These are phyloP conservation scores for Isaurus tuberculatus DNA, from an alignment of 92 coral and sea anemone species.

Conservation along the genomic window DNA sequence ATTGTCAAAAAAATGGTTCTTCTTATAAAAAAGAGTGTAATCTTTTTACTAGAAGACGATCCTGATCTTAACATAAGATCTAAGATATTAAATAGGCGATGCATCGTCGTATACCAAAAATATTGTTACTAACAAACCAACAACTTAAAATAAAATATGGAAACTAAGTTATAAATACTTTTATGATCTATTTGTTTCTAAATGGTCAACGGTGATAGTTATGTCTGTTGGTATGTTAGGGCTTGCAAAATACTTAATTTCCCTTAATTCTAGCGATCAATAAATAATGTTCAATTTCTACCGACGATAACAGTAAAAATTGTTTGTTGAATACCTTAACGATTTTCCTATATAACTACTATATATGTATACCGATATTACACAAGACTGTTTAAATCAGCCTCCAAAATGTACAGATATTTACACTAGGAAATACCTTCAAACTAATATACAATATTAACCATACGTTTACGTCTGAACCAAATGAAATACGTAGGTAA, in stretches of 20 bases:
- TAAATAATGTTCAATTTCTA: conserved; percentile 5
- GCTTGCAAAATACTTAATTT: background rate
- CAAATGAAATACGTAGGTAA: background rate
- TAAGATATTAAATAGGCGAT: no score
- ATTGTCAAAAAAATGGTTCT: no score
- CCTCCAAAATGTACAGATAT: conserved; percentile 39
- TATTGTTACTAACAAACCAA: background rate
- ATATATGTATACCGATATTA: background rate
- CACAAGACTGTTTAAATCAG: background rate
- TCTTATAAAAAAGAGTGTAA: no score
- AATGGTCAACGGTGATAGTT: background rate
- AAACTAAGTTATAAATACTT: background rate
- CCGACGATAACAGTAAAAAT: background rate
- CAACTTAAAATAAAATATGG: background rate
- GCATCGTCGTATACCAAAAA: background rate
- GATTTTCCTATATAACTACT: no score
- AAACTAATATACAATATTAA: conserved; percentile 20
- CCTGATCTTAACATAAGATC: no score
- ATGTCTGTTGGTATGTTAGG: background rate
- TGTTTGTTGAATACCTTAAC: background rate
- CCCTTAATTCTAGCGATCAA: background rate
- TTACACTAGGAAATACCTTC: conserved; percentile 34
- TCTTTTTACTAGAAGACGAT: no score
- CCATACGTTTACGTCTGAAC: background rate
- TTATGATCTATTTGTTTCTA: background rate